These are phyloP conservation scores for Scaeva pyrastri DNA, from an alignment of 2,888 invertebrate species.

Conservation along the genomic window DNA sequence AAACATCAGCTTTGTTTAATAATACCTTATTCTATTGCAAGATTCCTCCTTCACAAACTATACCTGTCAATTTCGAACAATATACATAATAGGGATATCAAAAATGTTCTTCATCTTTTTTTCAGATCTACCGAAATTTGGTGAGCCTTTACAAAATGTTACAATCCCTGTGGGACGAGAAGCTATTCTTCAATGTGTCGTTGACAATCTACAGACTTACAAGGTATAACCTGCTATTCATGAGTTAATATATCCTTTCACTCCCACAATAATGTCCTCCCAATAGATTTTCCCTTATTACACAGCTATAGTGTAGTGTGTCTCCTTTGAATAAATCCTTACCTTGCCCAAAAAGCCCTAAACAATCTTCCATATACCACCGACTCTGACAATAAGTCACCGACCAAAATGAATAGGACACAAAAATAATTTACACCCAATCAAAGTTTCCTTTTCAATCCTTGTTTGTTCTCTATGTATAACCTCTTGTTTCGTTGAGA, in stretches of 20 bases:
- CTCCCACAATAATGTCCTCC: slow-evolving; percentile 29
- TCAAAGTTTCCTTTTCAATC: slow-evolving; percentile 59
- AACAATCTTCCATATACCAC: slow-evolving; percentile 26
- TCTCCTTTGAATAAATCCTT: slow-evolving; percentile 16
- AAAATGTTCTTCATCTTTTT: slow-evolving; percentile 76
- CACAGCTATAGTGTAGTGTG: not conserved
- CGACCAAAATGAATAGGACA: slow-evolving; percentile 60
- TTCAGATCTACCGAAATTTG: slow-evolving; percentile 88
- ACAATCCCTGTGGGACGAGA: slow-evolving; percentile 89
- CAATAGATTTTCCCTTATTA: slow-evolving; percentile 10
- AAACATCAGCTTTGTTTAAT: slow-evolving; percentile 37
- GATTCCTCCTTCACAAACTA: not conserved
- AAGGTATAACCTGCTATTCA: slow-evolving; percentile 85
- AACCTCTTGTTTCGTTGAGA: slow-evolving; percentile 36
- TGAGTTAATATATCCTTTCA: slow-evolving; percentile 24
- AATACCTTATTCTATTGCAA: slow-evolving; percentile 20
- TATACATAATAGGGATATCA: slow-evolving; percentile 51
- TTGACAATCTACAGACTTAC: slow-evolving; percentile 88
- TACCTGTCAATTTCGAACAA: slow-evolving; percentile 38
- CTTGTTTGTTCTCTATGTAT: slow-evolving; percentile 25
- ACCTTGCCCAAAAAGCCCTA: slow-evolving; percentile 5
- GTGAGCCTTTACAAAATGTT: slow-evolving; percentile 88
- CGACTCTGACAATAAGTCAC: slow-evolving; percentile 58
- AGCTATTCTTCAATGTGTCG: slow-evolving; percentile 88
- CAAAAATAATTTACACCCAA: slow-evolving; percentile 74